Conservation (phyloP, 2,888 invertebrate species). For the Noctua pronuba region DNA sequence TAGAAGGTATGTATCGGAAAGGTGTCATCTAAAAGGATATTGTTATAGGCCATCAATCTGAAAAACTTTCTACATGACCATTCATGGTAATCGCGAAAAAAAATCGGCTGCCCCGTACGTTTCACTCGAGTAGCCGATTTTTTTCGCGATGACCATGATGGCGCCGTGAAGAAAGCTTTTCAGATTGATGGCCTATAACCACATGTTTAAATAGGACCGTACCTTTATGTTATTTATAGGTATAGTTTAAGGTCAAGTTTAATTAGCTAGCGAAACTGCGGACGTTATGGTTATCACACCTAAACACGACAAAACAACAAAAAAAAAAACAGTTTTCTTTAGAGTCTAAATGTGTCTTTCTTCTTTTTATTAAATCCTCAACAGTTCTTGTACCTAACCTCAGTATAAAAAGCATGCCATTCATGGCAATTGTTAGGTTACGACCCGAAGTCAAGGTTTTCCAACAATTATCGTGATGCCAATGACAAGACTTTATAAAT, state of each 20-base stretch:
- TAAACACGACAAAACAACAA: not conserved
- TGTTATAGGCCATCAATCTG: too few species aligned
- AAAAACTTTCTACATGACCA: too few species aligned
- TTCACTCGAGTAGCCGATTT: too few species aligned
- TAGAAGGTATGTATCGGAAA: too few species aligned
- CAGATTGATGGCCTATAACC: not conserved
- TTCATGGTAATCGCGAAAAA: not conserved
- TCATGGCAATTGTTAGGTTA: constrained; percentile 21
- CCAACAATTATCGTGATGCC: constrained; percentile 39
- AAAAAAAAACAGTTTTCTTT: not conserved
- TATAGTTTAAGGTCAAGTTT: not conserved
- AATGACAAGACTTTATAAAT: constrained; percentile 37
- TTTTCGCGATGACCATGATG: too few species aligned
- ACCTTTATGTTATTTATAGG: not conserved
- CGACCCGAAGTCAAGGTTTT: constrained; percentile 41
- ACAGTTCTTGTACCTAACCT: not conserved
- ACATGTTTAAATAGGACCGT: too few species aligned
- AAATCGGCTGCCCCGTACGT: not conserved
- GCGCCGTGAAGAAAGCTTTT: not conserved
- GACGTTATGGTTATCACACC: not conserved
- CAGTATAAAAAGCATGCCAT: constrained; percentile 20
- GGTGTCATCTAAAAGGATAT: too few species aligned
- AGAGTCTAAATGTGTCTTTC: too few species aligned
- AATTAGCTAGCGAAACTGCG: not conserved
- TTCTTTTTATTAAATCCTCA: not conserved